Evolutionary conservation across 2,113 vertebrate genomes (phyloP).

Genomic region (Caranx melampygus): DNA sequence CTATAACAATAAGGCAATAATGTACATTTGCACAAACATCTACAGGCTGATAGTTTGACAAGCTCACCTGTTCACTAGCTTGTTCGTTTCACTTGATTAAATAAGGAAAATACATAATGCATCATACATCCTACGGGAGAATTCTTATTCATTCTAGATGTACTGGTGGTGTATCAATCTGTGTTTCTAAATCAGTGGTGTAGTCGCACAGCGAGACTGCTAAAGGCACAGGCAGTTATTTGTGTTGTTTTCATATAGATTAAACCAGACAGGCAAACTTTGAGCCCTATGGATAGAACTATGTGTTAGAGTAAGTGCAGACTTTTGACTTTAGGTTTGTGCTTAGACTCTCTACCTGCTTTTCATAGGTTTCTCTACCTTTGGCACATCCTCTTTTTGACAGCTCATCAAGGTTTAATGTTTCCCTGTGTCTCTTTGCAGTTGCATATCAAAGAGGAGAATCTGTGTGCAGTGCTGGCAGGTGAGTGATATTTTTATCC

Average conservation of each 20-base stretch:
- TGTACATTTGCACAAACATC: neutral
- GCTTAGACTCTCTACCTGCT: slow-evolving; percentile 21
- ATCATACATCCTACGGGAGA: neutral
- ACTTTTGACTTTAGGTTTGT: slow-evolving; percentile 43
- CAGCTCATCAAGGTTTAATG: slow-evolving; percentile 63
- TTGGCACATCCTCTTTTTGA: slow-evolving; percentile 56
- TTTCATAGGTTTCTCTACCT: slow-evolving; percentile 49
- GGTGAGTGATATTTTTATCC: slow-evolving; percentile 82
- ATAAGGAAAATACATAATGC: neutral
- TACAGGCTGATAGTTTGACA: neutral
- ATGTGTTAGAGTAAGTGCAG: slow-evolving; percentile 30
- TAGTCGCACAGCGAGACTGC: neutral
- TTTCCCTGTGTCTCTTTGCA: slow-evolving; percentile 73
- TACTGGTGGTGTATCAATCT: slow-evolving; percentile 1
- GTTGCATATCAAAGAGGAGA: slow-evolving; percentile 97
- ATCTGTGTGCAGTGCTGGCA: slow-evolving; percentile 92
- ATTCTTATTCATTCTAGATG: slow-evolving; percentile 19
- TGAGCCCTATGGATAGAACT: slow-evolving; percentile 7
- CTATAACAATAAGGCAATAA: neutral
- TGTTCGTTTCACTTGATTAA: slow-evolving; percentile 27
- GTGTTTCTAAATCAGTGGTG: slow-evolving; percentile 3
- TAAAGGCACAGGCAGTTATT: slow-evolving; percentile 52
- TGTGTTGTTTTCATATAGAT: slow-evolving; percentile 43
- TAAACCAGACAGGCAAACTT: slow-evolving; percentile 42
- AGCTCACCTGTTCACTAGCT: slow-evolving; percentile 1